Percentiles rank a stretch among this genome's conserved stretches.
Evolutionary conservation across 2,888 invertebrate species (phyloP).

Genomic region (Mantis religiosa): DNA sequence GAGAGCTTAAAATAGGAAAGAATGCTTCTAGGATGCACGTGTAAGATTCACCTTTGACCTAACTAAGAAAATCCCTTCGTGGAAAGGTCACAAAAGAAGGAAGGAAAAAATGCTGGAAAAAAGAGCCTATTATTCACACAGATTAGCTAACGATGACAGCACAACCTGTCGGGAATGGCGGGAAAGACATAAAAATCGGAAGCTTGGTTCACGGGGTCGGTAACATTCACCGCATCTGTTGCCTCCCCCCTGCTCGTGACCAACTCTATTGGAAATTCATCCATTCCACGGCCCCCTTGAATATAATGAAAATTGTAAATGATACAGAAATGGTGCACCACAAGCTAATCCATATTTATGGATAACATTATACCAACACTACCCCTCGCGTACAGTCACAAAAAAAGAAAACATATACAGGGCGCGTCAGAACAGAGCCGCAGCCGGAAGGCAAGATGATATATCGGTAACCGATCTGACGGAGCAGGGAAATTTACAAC

Average conservation of each 20-base stretch:
- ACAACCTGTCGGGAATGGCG: neutral
- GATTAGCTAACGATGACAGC: neutral
- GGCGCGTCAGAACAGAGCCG: neutral
- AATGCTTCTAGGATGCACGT: neutral
- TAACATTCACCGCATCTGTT: neutral
- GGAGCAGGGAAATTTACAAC: neutral
- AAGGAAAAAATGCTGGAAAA: neutral
- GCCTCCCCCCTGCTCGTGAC: neutral
- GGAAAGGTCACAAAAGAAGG: neutral
- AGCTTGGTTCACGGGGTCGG: neutral
- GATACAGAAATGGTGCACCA: constrained; percentile 1
- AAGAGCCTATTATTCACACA: neutral
- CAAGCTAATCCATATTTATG: constrained; percentile 15
- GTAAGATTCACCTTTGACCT: neutral
- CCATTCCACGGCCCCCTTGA: neutral
- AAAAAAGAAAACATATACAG: neutral
- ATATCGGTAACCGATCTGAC: neutral
- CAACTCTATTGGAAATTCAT: neutral
- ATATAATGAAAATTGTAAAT: constrained; percentile 9
- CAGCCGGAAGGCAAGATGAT: neutral
- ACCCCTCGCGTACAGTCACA: neutral
- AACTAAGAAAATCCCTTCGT: neutral
- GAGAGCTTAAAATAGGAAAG: no score
- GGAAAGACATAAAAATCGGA: neutral
- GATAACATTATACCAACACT: neutral